Conservation (phyloP, 1,140 invertebrate species). For the Lepidurus apus region DNA sequence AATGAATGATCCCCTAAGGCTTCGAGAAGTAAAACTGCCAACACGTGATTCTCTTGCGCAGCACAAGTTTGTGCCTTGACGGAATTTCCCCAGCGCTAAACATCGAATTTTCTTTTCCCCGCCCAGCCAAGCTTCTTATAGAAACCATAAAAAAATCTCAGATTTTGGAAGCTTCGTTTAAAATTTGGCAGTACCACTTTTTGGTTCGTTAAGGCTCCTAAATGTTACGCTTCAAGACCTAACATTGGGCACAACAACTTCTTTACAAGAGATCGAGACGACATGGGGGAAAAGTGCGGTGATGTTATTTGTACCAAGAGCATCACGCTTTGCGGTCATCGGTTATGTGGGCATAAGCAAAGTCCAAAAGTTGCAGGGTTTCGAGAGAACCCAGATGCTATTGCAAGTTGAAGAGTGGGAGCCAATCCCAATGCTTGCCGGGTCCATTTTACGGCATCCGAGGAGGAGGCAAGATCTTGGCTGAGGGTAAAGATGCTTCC, state of each 20-base stretch:
- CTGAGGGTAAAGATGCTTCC: not conserved
- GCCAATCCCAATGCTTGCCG: not conserved
- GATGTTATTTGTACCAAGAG: not conserved
- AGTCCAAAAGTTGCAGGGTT: too few species aligned
- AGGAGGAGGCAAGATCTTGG: not conserved
- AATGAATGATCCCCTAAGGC: constrained; percentile 13
- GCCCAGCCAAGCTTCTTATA: too few species aligned
- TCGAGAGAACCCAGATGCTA: not conserved
- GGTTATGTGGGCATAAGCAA: too few species aligned
- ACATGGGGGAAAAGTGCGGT: not conserved
- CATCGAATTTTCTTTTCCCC: too few species aligned
- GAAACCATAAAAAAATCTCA: too few species aligned
- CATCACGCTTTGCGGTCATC: not conserved
- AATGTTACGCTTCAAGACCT: not conserved
- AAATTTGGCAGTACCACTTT: too few species aligned
- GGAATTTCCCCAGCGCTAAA: too few species aligned
- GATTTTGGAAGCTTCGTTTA: too few species aligned
- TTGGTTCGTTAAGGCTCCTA: not conserved
- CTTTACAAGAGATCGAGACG: not conserved
- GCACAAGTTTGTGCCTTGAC: too few species aligned
- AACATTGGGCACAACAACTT: not conserved
- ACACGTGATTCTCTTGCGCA: not conserved
- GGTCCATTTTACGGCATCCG: not conserved
- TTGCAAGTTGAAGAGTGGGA: not conserved
- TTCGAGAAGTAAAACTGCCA: constrained; percentile 10